These are phyloP conservation scores for Salpingus planirostris DNA, from an alignment of 2,888 invertebrate species.

Conservation along the genomic window DNA sequence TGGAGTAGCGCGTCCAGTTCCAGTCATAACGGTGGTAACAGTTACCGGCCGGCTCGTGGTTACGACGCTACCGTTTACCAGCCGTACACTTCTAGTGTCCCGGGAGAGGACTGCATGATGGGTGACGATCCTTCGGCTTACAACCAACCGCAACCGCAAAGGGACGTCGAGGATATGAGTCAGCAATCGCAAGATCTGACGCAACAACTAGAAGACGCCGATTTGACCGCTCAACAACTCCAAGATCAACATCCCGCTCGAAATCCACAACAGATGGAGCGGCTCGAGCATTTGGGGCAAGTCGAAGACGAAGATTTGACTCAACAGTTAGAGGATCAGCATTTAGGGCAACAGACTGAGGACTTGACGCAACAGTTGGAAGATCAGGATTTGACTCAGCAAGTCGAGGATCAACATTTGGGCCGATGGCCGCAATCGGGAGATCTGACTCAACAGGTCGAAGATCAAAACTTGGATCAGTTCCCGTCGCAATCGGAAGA, in stretches of 20 bases:
- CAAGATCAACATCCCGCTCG: slow-evolving; percentile 13
- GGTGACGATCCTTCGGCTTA: slow-evolving; percentile 9
- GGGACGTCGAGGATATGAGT: slow-evolving; percentile 17
- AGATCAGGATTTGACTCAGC: neutral
- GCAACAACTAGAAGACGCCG: slow-evolving; percentile 18
- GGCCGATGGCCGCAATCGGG: neutral
- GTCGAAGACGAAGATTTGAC: slow-evolving; percentile 14
- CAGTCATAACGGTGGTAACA: slow-evolving; percentile 15
- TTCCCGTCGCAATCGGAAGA: neutral
- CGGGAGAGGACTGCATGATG: slow-evolving; percentile 12
- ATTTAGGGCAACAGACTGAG: slow-evolving; percentile 19
- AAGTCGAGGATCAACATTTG: neutral
- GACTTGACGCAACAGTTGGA: slow-evolving; percentile 13
- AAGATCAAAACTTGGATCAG: slow-evolving; percentile 1
- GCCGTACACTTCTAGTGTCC: neutral
- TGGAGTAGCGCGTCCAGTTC: slow-evolving; percentile 23
- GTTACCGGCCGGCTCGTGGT: slow-evolving; percentile 23
- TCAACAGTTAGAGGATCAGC: slow-evolving; percentile 25
- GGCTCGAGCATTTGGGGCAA: neutral
- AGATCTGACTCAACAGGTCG: slow-evolving; percentile 6
- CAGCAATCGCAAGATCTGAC: slow-evolving; percentile 18
- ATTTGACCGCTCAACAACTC: slow-evolving; percentile 20
- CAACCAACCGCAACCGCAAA: slow-evolving; percentile 21
- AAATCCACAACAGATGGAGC: slow-evolving; percentile 2
- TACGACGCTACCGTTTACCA: slow-evolving; percentile 6